Evolutionary conservation across 2,888 invertebrate genomes (phyloP), one percentile per base, ranked within the genome.

Genomic region (Melieria picta): DNA sequence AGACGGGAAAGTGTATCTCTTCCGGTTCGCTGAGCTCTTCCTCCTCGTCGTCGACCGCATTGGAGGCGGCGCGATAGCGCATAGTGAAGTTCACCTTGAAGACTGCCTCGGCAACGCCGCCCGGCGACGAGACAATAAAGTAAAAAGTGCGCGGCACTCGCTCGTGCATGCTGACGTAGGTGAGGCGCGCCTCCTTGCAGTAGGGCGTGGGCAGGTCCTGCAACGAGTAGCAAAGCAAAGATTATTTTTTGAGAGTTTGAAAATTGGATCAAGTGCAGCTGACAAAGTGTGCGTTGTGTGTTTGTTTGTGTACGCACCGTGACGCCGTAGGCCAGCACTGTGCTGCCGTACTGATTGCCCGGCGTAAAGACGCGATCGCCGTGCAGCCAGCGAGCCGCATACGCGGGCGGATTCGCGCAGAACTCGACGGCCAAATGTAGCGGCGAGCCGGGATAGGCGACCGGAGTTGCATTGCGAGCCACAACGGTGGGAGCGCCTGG

Each of bases 321-420:
- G n/a, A 87, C 87, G 13, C 85, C 84, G 75, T 87, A 87, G 64
- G 87, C 87, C 69, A 87, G 75, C 0, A 87, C 87, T 4, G 86
- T 86, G 77, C 81, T 85, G 73, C 87, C 87, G 73, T 87, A 87
- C 77, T 87, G 87, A 80, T 87, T 87, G 63, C 87, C 87, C 3
- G 87, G 87, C 64, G 87, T 87, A 69, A 86, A 87, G 58, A 87
- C 85, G 13, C 87, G 85, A 80, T 87, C 87, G 4, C 87, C 87
- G 68, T 87, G 87, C 65, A 87, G 73, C 87, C 87, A 87, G 71
- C 87, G 83, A 10, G 87, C 87, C 16, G 87, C 87, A 79, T 86
- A 85, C 10, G 87, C 87, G 5, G 90, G 89, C 4, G 94, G 94
- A 86, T 93, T 93, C 78, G 93, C 93, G 87, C 93, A 93, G 83